Base-by-base conservation (phyloP, 2,888 invertebrate genomes). In the Leucoptera coffeella region DNA sequence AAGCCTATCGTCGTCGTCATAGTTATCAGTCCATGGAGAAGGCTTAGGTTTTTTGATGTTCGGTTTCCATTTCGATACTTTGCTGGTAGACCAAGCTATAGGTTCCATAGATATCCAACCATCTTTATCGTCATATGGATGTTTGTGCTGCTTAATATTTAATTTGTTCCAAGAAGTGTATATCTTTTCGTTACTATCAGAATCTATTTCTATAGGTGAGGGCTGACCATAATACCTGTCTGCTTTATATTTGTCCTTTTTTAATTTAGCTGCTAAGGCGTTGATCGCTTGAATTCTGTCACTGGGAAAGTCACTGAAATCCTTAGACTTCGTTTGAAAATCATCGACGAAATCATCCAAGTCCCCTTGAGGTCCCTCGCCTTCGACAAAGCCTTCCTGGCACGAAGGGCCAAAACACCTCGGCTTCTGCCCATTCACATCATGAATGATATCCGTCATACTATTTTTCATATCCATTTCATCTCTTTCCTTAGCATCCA, bases 71-170 rank as follows among this genome's bases (percentile, higher is more conserved):
- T 85, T 85, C 2, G 85, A 82, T 34, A 85, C 80, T 56, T 85
- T 85, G 37, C 85, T 84, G 8, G 82, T 75, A 0, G 85, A 84
- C 85, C 85, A 86, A 1, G 85, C 85, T 4, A 86, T 75, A 4
- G 80, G 84, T 35, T 86, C 85, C 29, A 86, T 50, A 2, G 82
- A 78, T 1, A 86, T 83, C 86, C 86, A 86, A 1, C 84, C 85
- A 29, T 80, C 80, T 40, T 79, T 77, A 35, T 85, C 80, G 30
- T 84, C 80, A 34, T 71, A 77, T 1, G 80, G 77, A 40, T 75
- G 74, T 32, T 75, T 71, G 32, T 75, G 73, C 38, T 71, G 71
- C 41, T 71, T 71, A 7, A 72, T 55, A 47, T 75, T 69, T 14
- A 75, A 31, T 34, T 71, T 46, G 45, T 75, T 73, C 75, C 76